Percentiles rank a stretch among this genome's conserved stretches.
Conservation (phyloP, 2,888 invertebrate species). For the Dugesia japonica region DNA sequence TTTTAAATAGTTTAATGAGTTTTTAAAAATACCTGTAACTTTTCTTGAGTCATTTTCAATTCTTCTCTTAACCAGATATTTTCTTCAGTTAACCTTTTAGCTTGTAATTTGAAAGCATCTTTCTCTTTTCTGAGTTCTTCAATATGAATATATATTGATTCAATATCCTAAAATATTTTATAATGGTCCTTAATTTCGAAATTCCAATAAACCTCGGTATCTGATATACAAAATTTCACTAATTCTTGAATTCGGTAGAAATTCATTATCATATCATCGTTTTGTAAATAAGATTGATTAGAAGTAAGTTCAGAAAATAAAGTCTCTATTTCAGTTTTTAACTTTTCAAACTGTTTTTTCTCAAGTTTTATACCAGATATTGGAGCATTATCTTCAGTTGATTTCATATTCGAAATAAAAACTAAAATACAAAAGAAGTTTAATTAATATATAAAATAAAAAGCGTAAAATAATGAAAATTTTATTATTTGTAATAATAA, state of each 20-base stretch:
- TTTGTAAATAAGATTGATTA: neutral
- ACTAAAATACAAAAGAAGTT: too few species aligned
- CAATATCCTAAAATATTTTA: neutral
- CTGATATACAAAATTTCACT: neutral
- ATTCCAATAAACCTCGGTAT: neutral
- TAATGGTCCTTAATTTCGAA: neutral
- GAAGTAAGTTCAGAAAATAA: neutral
- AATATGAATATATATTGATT: neutral
- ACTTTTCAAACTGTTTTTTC: neutral
- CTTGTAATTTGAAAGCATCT: conserved; percentile 91
- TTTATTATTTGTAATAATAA: too few species aligned
- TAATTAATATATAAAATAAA: too few species aligned
- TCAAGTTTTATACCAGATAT: neutral
- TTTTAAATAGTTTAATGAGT: too few species aligned
- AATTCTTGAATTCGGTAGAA: neutral
- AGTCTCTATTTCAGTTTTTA: conserved; percentile 3
- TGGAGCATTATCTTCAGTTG: neutral
- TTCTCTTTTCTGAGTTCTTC: conserved; percentile 70
- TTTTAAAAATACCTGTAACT: neutral
- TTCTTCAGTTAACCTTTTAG: conserved; percentile 79
- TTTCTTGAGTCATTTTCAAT: conserved; percentile 83
- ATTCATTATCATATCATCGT: conserved; percentile 4
- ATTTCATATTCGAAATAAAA: neutral
- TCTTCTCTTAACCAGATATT: conserved; percentile 98
- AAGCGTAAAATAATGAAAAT: too few species aligned